phyloP scores from a whole-genome alignment of 2,888 invertebrate species.

The Dolichomitus sp. region DNA sequence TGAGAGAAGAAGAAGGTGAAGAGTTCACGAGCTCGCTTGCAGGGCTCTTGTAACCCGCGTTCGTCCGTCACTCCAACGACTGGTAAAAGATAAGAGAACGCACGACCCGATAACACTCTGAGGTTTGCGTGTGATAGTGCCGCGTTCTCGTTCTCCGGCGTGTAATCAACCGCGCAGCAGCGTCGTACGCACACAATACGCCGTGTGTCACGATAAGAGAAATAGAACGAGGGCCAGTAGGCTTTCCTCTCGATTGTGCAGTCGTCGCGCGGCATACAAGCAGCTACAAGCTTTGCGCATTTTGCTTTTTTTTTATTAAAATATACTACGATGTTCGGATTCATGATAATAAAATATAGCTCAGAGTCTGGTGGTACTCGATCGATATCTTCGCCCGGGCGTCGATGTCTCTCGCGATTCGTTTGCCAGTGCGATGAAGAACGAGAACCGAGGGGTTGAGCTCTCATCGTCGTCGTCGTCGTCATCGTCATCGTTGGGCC shows the following conservation, averaged over 20 bases:
- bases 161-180: slow-evolving; percentile 32
- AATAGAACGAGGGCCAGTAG: slow-evolving; percentile 58
- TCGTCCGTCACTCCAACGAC: slow-evolving; percentile 33
- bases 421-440: slow-evolving; percentile 27
- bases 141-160: slow-evolving; percentile 30
- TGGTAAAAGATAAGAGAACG: slow-evolving; percentile 51
- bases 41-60: slow-evolving; percentile 8
- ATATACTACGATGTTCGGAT: background rate
- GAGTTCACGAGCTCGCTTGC: background rate
- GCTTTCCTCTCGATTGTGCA: slow-evolving; percentile 50
- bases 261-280: slow-evolving; percentile 13
- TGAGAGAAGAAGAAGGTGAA: slow-evolving; percentile 17
- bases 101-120: slow-evolving; percentile 39
- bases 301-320: background rate
- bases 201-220: slow-evolving; percentile 60
- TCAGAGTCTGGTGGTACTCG: background rate
- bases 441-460: background rate
- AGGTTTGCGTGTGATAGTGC: background rate
- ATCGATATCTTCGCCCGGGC: slow-evolving; percentile 60
- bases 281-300: background rate
- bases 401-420: slow-evolving; percentile 74
- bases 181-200: slow-evolving; percentile 32
- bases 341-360: slow-evolving; percentile 6
- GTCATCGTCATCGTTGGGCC: slow-evolving; percentile 6
- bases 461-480: slow-evolving; percentile 8